Percentiles rank a stretch among this genome's conserved stretches.
These are phyloP conservation scores for Pseudopodoces humilis DNA, from an alignment of 2,113 vertebrate species.

Conservation along the genomic window DNA sequence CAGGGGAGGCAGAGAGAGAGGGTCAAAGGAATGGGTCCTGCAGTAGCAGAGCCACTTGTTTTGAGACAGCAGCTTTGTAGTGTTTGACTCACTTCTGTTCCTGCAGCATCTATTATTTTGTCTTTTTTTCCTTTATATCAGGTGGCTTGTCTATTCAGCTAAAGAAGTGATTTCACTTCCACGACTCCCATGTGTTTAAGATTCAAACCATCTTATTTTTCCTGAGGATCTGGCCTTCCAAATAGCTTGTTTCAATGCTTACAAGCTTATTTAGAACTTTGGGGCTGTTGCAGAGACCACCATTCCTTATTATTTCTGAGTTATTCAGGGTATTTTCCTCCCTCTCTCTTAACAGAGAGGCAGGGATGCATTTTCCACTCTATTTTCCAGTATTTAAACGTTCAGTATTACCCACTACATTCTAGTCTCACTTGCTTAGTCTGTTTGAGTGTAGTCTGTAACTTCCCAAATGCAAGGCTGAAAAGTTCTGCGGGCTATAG, in stretches of 20 bases:
- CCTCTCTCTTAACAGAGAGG: background rate
- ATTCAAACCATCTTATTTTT: background rate
- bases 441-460: conserved; percentile 1
- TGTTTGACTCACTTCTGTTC: background rate
- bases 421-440: conserved; percentile 27
- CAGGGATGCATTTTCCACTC: background rate
- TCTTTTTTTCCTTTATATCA: background rate
- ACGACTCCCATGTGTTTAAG: background rate
- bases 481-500: conserved; percentile 8
- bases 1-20: background rate
- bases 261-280: background rate
- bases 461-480: conserved; percentile 9
- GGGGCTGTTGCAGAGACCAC: background rate
- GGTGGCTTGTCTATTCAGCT: background rate
- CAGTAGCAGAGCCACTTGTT: accelerated
- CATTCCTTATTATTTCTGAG: background rate
- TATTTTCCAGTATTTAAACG: background rate
- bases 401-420: background rate
- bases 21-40: background rate
- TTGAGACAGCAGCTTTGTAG: background rate
- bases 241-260: background rate
- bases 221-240: background rate
- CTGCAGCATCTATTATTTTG: background rate
- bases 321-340: background rate
- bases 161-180: background rate